phyloP scores from a whole-genome alignment of 2,888 invertebrate species.

The Cheilosia scutellata region DNA sequence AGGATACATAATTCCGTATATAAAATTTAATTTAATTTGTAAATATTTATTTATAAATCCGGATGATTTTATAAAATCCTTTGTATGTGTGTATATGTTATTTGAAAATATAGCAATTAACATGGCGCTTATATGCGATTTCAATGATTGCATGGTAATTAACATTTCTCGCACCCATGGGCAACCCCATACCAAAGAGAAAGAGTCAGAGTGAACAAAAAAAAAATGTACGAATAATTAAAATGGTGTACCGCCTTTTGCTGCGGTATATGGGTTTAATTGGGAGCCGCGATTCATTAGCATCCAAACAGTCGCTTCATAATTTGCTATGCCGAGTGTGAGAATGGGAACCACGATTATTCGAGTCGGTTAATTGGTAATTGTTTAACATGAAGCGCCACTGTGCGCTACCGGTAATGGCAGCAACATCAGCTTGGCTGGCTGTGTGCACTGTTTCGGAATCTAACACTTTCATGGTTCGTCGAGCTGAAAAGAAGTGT shows the following conservation, averaged over 20 bases:
- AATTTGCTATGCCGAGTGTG: background rate
- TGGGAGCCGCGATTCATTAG: constrained; percentile 16
- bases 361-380: constrained; percentile 36
- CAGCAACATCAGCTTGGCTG: background rate
- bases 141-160: too few species aligned
- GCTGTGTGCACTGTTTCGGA: constrained; percentile 1
- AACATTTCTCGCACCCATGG: too few species aligned
- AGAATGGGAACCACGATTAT: constrained; percentile 29
- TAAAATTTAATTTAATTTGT: background rate
- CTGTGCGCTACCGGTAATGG: background rate
- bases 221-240: constrained; percentile 10
- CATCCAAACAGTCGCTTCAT: constrained; percentile 10
- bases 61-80: background rate
- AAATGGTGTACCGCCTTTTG: constrained; percentile 1
- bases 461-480: constrained; percentile 57
- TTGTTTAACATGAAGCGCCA: constrained; percentile 4
- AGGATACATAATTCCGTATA: background rate
- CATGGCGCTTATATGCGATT: background rate
- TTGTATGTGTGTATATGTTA: background rate
- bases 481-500: constrained; percentile 50
- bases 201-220: background rate
- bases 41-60: background rate
- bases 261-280: constrained; percentile 39
- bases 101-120: constrained; percentile 10
- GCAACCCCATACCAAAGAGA: too few species aligned